A percentile compares a stretch with the other conserved stretches of the same genome.
phyloP scores from a whole-genome alignment of 1,140 invertebrate genomes.

The Pemphigus obesinymphae region DNA sequence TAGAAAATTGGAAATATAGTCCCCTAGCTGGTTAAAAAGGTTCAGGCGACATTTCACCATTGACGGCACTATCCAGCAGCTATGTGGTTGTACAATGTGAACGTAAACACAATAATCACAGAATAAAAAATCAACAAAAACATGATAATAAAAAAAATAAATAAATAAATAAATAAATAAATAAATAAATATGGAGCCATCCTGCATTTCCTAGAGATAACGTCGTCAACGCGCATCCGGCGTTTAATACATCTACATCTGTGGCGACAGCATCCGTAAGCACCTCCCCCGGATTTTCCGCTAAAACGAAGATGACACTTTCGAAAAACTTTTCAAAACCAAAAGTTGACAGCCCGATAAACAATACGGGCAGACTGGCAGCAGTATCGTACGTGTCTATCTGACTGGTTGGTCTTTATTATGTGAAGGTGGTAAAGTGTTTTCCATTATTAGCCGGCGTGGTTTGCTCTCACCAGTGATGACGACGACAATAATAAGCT shows the following conservation, averaged over 20 bases:
- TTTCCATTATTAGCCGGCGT: conserved; percentile 23
- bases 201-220: conserved; percentile 13
- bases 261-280: background rate
- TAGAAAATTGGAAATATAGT: background rate
- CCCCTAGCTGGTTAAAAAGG: background rate
- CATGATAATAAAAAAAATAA: background rate
- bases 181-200: no score
- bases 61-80: background rate
- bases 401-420: conserved; percentile 2
- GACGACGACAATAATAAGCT: conserved; percentile 30
- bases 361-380: background rate
- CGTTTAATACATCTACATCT: background rate
- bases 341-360: conserved; percentile 40
- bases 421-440: conserved; percentile 5
- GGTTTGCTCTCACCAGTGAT: background rate
- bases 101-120: background rate
- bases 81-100: background rate
- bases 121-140: background rate
- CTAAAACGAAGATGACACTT: conserved; percentile 38
- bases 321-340: conserved; percentile 40
- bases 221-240: background rate
- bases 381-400: conserved; percentile 38
- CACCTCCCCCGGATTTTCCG: conserved; percentile 27
- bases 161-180: no score
- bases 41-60: background rate